Base-by-base conservation (phyloP, 1,140 invertebrate genomes). In the Pseudomyrmex dendroicus region DNA sequence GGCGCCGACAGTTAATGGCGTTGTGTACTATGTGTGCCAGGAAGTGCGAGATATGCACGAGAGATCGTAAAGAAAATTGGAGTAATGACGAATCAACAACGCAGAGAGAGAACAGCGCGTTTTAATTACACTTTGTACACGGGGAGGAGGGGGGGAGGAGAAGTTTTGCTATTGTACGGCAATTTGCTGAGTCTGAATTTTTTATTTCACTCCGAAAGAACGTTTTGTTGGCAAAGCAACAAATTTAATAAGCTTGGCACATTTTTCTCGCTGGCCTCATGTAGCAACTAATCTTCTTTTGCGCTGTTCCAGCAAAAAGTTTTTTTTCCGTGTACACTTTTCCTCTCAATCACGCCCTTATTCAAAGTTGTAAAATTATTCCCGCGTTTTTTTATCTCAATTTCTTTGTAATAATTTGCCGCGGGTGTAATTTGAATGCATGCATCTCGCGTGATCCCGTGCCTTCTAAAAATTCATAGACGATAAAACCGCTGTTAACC, bases 391-490 rank as follows among this genome's bases (percentile, higher is more conserved):
- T n/a, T 48, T 2, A 7, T 5, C 35, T 7, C 35, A 48, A 0
- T 57, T 25, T 8, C 48, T n/a, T 56, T n/a, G 15, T 13, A 12
- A 50, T 50, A 12, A 10, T 48, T 13, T 4, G 22, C 8, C 4
- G 44, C n/a, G n/a, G 12, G 5, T 63, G 20, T 50, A 61, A 17
- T 12, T 78, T 61, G 8, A 72, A 59, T 35, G 44, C 12, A 59
- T 17, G 50, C 20, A 57, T 22, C 17, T 46, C 74, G 22, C 62
- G 13, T 17, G 48, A 44, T 22, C 17, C 10, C 56, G 3, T 17
- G 12, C 3, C 17, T 73, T 12, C n/a, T 50, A 62, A 63, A 73
- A 73, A 72, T 52, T 62, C 68, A 57, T 73, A 63, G 56, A 62
- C 50, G 46, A 35, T 72, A n/a, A 35, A 61, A 50, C 8, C 66